Percentiles rank a stretch among this genome's conserved stretches.
Evolutionary conservation across 1,140 invertebrate genomes (phyloP).

Genomic region (Homarus americanus): DNA sequence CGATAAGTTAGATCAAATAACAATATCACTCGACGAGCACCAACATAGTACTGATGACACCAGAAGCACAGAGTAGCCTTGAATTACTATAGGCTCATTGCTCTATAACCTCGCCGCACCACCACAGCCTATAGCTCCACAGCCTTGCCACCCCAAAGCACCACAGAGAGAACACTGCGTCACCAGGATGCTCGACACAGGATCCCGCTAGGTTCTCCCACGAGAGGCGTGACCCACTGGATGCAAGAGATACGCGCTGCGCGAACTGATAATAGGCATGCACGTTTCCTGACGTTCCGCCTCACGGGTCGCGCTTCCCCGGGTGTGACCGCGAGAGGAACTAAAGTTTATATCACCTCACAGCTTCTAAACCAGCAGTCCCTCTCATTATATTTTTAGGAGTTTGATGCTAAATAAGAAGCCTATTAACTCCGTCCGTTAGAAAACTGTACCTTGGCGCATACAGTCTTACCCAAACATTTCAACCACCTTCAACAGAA

Average conservation of each 20-base stretch:
- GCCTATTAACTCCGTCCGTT: too few relatives aligned
- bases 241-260: background rate
- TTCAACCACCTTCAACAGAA: too few relatives aligned
- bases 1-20: too few relatives aligned
- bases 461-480: too few relatives aligned
- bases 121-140: background rate
- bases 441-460: too few relatives aligned
- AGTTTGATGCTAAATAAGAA: too few relatives aligned
- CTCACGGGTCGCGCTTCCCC: background rate
- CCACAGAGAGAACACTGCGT: background rate
- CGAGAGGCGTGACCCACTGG: background rate
- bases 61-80: background rate
- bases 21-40: too few relatives aligned
- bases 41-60: background rate
- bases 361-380: background rate
- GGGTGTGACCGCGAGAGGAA: background rate
- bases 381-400: too few relatives aligned
- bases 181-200: background rate
- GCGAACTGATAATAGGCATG: background rate
- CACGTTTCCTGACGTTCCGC: background rate
- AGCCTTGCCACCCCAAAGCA: too few relatives aligned
- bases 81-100: background rate
- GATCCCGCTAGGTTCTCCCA: background rate
- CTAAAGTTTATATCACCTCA: background rate
- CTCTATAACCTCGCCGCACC: background rate